Evolutionary conservation across 2,113 vertebrate species (phyloP).

Genomic region (Mormoops blainvillei): DNA sequence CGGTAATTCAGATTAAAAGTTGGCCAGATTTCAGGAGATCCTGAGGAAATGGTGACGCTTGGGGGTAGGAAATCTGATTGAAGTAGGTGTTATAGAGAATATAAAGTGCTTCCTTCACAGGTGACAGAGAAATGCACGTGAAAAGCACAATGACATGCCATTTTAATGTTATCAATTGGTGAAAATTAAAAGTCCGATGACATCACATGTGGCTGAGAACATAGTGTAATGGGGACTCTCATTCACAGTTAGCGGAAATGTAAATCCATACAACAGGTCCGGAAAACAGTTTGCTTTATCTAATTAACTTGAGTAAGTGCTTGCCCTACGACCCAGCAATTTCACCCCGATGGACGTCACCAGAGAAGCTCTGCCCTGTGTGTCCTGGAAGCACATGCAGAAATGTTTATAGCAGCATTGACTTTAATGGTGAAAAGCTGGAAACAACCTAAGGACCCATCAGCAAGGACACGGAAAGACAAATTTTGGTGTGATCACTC

Average conservation of each 20-base stretch:
- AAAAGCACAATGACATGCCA: slow-evolving; percentile 4
- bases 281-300: neutral
- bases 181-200: neutral
- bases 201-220: neutral
- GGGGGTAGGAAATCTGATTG: neutral
- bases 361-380: neutral
- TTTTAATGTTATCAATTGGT: neutral
- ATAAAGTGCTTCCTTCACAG: neutral
- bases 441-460: neutral
- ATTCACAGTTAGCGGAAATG: neutral
- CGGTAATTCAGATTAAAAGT: neutral
- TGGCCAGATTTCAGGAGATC: neutral
- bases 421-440: neutral
- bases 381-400: neutral
- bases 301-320: rapidly evolving
- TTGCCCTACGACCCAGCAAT: neutral
- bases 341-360: rapidly evolving
- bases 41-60: neutral
- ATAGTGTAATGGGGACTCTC: neutral
- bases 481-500: neutral
- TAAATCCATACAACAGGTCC: no score
- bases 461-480: neutral
- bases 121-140: slow-evolving; percentile 10
- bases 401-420: neutral
- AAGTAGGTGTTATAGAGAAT: neutral